Evolutionary conservation across 2,113 vertebrate genomes (phyloP), one percentile per base, ranked within the genome.

Genomic region (Phasianus colchicus): DNA sequence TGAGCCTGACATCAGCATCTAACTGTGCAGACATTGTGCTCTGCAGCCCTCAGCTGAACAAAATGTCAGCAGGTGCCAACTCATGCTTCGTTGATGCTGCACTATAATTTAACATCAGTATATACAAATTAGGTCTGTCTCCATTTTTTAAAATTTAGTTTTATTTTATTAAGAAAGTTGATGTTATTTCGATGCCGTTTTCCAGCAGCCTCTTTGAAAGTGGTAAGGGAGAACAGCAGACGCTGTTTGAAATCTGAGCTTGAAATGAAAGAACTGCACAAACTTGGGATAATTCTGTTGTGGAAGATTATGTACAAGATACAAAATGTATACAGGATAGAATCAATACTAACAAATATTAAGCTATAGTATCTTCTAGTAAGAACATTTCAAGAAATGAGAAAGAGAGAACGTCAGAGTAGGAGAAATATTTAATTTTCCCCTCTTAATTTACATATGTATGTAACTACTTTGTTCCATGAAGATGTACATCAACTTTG

Each of bases 61-160:
- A 84, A 87, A 72, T 66, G 40, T 80, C 71, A 95, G 67, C 85
- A 94, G 92, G 83, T 96, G 89, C 93, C 54, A 17, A 74, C 91
- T 83, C 64, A 88, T 4, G 4, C 58, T 60, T 86, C 92, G 38
- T 20, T 88, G 82, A 61, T 85, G 64, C 55, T 83, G 75, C 45
- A 86, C 55, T 77, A 25, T 83, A 94, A 83, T 70, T 89, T 85
- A 85, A 80, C 75, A 91, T 45, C 64, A 45, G 45, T 45, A 42
- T 83, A 82, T 79, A 89, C 58, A 89, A 87, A 93, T 76, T 38
- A 92, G 64, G 42, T 79, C 67, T 85, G 63, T 63, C 48, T 73
- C 67, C 54, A 73, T 36, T 63, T n/a, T 45, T 45, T 30, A 30
- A 17, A 63, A 64, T 40, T 27, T 18, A 64, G 45, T 72, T 42